Base-by-base conservation (phyloP, 2,888 invertebrate species). In the Nebria brevicollis region DNA sequence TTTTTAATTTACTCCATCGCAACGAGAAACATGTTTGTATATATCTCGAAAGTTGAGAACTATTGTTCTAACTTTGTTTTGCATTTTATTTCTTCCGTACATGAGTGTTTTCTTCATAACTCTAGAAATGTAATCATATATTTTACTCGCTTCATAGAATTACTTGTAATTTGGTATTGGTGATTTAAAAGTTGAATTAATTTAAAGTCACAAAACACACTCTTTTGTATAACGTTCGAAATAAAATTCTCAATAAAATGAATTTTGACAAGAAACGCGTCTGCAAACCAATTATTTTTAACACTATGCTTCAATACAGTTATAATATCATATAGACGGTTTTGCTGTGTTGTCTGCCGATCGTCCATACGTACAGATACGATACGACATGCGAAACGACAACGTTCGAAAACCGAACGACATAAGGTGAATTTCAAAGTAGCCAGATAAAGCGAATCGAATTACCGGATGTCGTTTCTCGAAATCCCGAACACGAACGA, bases 391-490 rank as follows among this genome's bases (percentile, higher is more conserved):
- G 70, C 20, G 26, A 11, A 66, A 8, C 66, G 25, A 72, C 34
- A 26, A 41, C 73, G 42, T 43, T 66, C 25, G 25, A 77, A 74
- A 77, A 65, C 77, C 72, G 65, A 76, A 77, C 77, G 77, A 78
- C 78, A 78, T 65, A 66, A 54, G 66, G 66, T 78, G 78, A 78
- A 78, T 78, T 64, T 73, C 15, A 72, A 78, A 78, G 73, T 78
- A 73, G 78, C 34, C 73, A 65, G 78, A 78, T 78, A 78, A 78
- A 80, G 72, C 75, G 75, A 80, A 75, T 80, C 75, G 70, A 80
- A 80, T 80, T 80, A 80, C 54, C 54, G 54, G 34, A 26, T 34
- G 64, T 70, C 75, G 75, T 75, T 70, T 66, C 70, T 75, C 72
- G 66, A 42, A 73, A 81, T 81, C 76, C 76, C 43, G 79, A 66